Evolutionary conservation across 2,797 vertebrate species (phyloP), one percentile per base, ranked within the genome.

Genomic region (Dallia pectoralis): DNA sequence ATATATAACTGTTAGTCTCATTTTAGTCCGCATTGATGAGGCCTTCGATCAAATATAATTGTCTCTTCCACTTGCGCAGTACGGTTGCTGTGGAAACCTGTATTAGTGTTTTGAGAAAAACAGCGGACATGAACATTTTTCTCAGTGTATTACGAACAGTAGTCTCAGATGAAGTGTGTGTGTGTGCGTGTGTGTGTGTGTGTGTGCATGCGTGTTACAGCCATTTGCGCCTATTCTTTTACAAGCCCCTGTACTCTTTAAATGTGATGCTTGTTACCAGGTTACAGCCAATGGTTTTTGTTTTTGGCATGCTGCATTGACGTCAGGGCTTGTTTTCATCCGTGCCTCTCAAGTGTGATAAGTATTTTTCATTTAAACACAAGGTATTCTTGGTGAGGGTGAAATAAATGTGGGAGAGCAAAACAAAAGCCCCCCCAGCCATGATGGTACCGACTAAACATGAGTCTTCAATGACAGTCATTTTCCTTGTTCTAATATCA

Each of bases 281-380:
- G 86, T 87, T 91, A 85, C 93, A 82, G 88, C 84, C 80, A 88
- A 89, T 85, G 90, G 84, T 86, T 82, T 80, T 89, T 74, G 22
- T 72, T 83, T 91, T 89, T 90, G 88, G 89, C 84, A 84, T 87
- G 82, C 79, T 80, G 87, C 88, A 89, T 88, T 93, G 91, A 93
- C 90, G 91, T 94, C 92, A 93, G 82, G 79, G 79, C 67, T 81
- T 47, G 69, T 40, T 59, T 74, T 85, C 80, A 79, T 77, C 73
- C 79, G 81, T 69, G 76, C 74, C 74, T 82, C 80, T 85, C 72
- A 78, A 84, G 77, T 82, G 75, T 70, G 18, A 79, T 33, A 74
- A 69, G 59, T 78, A 81, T 82, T 88, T 86, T 80, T 78, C 73
- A 84, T 89, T 88, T 82, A 75, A 83, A 80, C 77, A 77, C 8